Percentiles rank a stretch among this genome's conserved stretches.
phyloP scores from a whole-genome alignment of 2,113 vertebrate species.

The Microtus oregoni region DNA sequence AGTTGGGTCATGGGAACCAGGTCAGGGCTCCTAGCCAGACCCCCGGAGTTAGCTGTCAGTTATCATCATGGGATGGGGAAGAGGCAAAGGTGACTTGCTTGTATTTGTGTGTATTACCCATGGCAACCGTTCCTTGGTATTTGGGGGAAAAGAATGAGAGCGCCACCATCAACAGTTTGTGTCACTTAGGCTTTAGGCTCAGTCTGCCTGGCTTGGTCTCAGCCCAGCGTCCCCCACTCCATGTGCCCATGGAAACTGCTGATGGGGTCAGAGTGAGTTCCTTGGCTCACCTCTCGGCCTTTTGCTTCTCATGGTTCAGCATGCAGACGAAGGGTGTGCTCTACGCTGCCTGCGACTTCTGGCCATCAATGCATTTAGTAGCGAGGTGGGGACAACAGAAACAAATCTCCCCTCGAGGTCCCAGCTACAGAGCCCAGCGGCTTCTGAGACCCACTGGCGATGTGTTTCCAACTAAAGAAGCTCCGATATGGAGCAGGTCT shows the following conservation, averaged over 20 bases:
- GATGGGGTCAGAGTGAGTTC: neutral
- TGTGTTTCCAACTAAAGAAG: neutral
- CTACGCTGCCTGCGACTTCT: neutral
- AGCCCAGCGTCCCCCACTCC: neutral
- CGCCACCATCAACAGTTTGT: neutral
- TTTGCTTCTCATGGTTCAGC: neutral
- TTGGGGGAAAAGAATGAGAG: neutral
- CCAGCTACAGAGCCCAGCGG: neutral
- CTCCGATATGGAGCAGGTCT: neutral
- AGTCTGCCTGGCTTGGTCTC: neutral
- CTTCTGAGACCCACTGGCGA: neutral
- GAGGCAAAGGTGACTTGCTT: neutral
- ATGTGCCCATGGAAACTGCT: neutral
- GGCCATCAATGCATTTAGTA: neutral
- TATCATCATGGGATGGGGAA: fast-evolving
- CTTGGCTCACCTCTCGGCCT: neutral
- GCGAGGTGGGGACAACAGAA: neutral
- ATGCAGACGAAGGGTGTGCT: neutral
- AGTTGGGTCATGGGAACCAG: neutral
- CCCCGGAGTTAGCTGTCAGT: neutral
- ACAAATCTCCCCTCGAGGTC: neutral
- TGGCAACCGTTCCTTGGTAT: neutral
- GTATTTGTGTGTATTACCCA: neutral
- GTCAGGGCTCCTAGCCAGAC: neutral
- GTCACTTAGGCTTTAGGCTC: neutral